These are phyloP conservation scores for Thecophora atra DNA, from an alignment of 2,888 invertebrate genomes.

Conservation along the genomic window DNA sequence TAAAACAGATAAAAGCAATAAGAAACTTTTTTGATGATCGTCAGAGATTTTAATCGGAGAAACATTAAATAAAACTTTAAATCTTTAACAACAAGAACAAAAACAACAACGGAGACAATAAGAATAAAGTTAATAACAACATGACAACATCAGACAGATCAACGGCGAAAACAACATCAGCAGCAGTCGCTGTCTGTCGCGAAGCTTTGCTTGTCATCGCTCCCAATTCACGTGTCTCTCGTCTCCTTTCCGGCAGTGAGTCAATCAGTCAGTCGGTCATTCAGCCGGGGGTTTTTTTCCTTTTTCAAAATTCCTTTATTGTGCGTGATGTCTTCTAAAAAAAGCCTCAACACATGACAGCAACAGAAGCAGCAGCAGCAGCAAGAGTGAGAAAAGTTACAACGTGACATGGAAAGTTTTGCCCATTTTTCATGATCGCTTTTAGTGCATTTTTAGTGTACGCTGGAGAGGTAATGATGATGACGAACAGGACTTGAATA, in stretches of 20 bases:
- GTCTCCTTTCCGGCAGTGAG: neutral
- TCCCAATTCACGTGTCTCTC: neutral
- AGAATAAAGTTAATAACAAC: neutral
- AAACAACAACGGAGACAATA: neutral
- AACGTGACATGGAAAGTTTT: neutral
- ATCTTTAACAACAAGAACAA: neutral
- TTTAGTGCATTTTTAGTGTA: neutral
- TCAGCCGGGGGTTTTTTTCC: neutral
- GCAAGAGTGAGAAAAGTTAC: neutral
- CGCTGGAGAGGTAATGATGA: neutral
- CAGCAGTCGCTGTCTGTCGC: neutral
- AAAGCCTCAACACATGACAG: too few relatives aligned
- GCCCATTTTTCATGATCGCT: neutral
- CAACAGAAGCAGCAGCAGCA: too few relatives aligned
- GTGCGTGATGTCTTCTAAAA: too few relatives aligned
- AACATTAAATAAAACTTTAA: neutral
- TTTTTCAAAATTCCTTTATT: too few relatives aligned
- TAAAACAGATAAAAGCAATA: too few relatives aligned
- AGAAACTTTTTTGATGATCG: too few relatives aligned
- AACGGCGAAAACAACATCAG: neutral
- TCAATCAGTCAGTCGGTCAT: neutral
- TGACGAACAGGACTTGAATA: neutral
- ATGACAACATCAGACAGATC: neutral
- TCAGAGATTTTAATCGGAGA: neutral
- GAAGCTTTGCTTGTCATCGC: neutral